phyloP scores from a whole-genome alignment of 1,140 invertebrate genomes.

The Drosophila lacertosa region DNA sequence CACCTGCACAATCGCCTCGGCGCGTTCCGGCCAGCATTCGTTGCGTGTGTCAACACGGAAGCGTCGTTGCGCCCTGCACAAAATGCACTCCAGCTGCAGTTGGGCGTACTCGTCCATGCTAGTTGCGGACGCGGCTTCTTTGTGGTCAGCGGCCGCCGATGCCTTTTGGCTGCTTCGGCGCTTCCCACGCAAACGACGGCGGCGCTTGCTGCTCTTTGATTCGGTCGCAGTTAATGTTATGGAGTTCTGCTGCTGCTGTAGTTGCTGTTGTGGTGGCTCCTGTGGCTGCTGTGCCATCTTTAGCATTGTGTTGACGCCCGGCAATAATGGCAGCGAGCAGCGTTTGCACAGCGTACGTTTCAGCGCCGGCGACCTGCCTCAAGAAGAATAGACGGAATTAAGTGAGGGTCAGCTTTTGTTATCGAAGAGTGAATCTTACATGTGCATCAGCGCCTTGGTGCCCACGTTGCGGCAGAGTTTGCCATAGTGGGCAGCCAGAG shows the following conservation, averaged over 20 bases:
- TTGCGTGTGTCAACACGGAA: conserved; percentile 28
- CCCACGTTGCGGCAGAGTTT: conserved; percentile 70
- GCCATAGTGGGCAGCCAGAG: conserved; percentile 60
- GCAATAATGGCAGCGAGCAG: conserved; percentile 58
- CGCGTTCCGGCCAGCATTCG: conserved; percentile 64
- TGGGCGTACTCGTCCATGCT: conserved; percentile 7
- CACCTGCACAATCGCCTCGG: conserved; percentile 43
- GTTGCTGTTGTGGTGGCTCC: background rate
- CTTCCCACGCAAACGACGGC: conserved; percentile 23
- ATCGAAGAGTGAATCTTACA: conserved; percentile 41
- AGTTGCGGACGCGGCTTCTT: background rate
- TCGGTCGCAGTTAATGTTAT: background rate
- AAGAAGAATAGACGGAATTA: background rate
- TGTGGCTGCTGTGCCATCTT: background rate
- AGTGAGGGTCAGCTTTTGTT: background rate
- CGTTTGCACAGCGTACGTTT: conserved; percentile 64
- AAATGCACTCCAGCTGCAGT: conserved; percentile 46
- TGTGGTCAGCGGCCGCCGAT: no score
- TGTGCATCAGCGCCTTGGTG: conserved; percentile 57
- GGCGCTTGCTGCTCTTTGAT: conserved; percentile 21
- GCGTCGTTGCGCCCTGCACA: conserved; percentile 48
- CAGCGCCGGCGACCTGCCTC: conserved; percentile 49
- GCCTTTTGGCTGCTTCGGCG: background rate
- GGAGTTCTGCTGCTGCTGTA: background rate
- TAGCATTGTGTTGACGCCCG: conserved; percentile 56